Conservation (phyloP, 1,140 invertebrate species). For the Cheumatopsyche charites region DNA sequence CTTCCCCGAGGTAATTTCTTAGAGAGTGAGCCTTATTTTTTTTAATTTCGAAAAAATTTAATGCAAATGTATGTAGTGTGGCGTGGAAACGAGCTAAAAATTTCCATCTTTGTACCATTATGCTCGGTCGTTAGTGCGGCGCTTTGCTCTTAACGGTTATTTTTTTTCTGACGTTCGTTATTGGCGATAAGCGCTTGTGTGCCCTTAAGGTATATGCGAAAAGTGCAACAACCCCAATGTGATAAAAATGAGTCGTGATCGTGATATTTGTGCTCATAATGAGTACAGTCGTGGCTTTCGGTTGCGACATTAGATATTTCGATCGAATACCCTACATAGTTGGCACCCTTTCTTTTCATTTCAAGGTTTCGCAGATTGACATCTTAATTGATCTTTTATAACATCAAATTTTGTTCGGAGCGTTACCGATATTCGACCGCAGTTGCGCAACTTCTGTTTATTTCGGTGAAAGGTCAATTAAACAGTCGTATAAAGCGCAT, state of each 20-base stretch:
- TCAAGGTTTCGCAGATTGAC: constrained; percentile 4
- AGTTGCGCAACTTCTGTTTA: no score
- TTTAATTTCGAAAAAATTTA: not conserved
- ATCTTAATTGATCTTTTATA: constrained; percentile 19
- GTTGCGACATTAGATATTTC: no score
- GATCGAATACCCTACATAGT: no score
- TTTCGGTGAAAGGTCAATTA: no score
- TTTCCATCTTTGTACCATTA: constrained; percentile 8
- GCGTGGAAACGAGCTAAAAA: not conserved
- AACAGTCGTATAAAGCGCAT: no score
- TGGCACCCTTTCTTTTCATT: not conserved
- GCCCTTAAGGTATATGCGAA: not conserved
- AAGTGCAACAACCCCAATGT: not conserved
- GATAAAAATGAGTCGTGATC: constrained; percentile 10
- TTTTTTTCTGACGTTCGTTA: not conserved
- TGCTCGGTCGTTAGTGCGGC: no score
- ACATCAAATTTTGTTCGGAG: not conserved
- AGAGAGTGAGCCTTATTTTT: constrained; percentile 9
- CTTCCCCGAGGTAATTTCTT: constrained; percentile 12
- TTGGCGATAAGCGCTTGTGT: not conserved
- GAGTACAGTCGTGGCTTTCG: not conserved
- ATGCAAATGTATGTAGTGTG: not conserved
- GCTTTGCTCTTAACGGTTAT: not conserved
- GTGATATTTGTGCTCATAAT: not conserved
- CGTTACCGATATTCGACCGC: not conserved